Evolutionary conservation across 2,113 vertebrate species (phyloP), one percentile per base, ranked within the genome.

Genomic region (Scophthalmus maximus): DNA sequence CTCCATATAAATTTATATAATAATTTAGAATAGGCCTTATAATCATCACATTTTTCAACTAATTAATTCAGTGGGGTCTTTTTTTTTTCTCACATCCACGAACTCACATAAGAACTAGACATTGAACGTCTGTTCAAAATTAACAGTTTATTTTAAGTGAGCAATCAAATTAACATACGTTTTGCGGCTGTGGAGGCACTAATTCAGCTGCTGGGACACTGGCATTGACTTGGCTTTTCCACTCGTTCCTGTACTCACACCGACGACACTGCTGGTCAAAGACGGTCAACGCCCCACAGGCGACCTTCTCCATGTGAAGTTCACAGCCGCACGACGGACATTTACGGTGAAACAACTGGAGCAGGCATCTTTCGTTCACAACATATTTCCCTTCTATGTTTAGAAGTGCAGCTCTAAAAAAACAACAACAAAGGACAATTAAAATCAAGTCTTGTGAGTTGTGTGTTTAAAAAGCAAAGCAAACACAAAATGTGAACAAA

Each of bases 201-300:
- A 53, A 72, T 58, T 55, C 66, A 30, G 23, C 20, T 27, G 60
- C 6, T 8, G 79, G 69, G 49, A 69, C 25, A 1, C 12, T 20
- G 22, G 66, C 62, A 11, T 52, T 42, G 29, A 27, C 2, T 50
- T 79, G 82, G 42, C 59, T 83, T 59, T 74, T 81, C 77, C 82
- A 85, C 5, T 85, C 56, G 36, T 62, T 25, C 8, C 30, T 76
- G 71, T 83, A 83, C 4, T 32, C 27, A 32, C 84, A 88, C 68
- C 70, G 42, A 18, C 53, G 56, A 42, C 82, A 77, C 26, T 18
- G 55, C 14, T 73, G 65, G 56, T 81, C 83, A 50, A 89, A 6
- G 36, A 52, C 0, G 3, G 76, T 2, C 6, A 83, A 34, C 4
- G 65, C 9, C 14, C 80, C 75, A 1, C 15, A 10, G n/a, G 60